Percentiles rank a stretch among this genome's conserved stretches.
Conservation (phyloP, 2,113 vertebrate species). For the Solea senegalensis region DNA sequence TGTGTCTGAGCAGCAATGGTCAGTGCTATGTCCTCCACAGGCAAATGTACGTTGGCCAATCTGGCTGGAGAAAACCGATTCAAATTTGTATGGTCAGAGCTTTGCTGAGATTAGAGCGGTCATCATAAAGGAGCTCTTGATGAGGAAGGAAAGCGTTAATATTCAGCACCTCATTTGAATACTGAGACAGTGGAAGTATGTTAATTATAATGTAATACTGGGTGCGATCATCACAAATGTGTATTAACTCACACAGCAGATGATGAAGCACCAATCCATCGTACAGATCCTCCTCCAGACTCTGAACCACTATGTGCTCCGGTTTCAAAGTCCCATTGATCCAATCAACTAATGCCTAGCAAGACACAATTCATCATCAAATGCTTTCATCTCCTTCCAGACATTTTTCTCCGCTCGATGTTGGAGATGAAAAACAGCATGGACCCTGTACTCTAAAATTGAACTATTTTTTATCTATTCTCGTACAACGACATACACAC, state of each 20-base stretch:
- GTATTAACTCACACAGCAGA: slow-evolving; percentile 86
- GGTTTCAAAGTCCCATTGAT: slow-evolving; percentile 86
- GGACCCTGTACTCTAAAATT: background rate
- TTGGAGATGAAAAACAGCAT: slow-evolving; percentile 17
- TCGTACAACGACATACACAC: slow-evolving; percentile 2
- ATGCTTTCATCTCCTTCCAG: slow-evolving; percentile 26
- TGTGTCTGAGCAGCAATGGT: slow-evolving; percentile 82
- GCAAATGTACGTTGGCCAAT: slow-evolving; percentile 78
- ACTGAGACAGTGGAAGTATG: background rate
- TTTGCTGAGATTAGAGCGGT: background rate
- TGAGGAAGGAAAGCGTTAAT: background rate
- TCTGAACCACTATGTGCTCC: slow-evolving; percentile 91
- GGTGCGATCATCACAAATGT: background rate
- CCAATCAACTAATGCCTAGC: slow-evolving; percentile 87
- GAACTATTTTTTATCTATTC: too few species aligned
- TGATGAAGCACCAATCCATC: slow-evolving; percentile 95
- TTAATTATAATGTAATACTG: slow-evolving; percentile 14
- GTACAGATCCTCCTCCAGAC: slow-evolving; percentile 91
- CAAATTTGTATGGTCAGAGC: background rate
- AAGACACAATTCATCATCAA: slow-evolving; percentile 51
- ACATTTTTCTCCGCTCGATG: slow-evolving; percentile 7
- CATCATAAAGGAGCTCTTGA: background rate
- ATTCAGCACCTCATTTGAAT: slow-evolving; percentile 6
- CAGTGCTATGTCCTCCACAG: slow-evolving; percentile 87
- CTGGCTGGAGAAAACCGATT: slow-evolving; percentile 73